These are phyloP conservation scores for Rhagologus leucostigma DNA, from an alignment of 2,113 vertebrate genomes.

Conservation along the genomic window DNA sequence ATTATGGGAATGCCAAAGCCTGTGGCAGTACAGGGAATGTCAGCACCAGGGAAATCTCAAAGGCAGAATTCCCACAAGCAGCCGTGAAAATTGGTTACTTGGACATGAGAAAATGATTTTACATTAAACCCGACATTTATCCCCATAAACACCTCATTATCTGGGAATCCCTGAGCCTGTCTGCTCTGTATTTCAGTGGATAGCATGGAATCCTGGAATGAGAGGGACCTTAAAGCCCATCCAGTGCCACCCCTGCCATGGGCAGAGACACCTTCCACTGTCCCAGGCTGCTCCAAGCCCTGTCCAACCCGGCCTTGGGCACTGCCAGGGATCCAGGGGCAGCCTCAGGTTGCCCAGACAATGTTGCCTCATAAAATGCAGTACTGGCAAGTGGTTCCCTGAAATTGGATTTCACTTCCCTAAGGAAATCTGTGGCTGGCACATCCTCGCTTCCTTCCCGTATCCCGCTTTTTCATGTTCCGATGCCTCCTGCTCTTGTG, in stretches of 20 bases:
- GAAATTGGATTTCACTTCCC: background rate
- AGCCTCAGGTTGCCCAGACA: background rate
- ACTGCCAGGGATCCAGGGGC: background rate
- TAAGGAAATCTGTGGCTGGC: background rate
- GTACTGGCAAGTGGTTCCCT: background rate
- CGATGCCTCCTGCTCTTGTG: background rate
- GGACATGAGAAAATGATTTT: background rate
- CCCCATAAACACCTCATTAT: background rate
- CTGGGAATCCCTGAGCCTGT: background rate
- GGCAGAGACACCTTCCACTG: background rate
- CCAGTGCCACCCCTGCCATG: background rate
- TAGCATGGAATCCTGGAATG: background rate
- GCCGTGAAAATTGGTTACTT: background rate
- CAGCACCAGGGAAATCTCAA: background rate
- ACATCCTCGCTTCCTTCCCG: background rate
- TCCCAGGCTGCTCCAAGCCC: background rate
- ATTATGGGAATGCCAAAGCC: background rate
- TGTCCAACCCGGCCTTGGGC: background rate
- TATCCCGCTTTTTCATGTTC: background rate
- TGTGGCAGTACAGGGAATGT: background rate
- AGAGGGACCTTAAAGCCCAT: background rate
- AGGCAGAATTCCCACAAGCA: background rate
- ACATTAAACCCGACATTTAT: background rate
- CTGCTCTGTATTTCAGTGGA: background rate
- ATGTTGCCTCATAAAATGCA: background rate